Percentiles rank a stretch among this genome's conserved stretches.
Conservation (phyloP, 2,888 invertebrate species). For the Drepanosiphum platanoidis region DNA sequence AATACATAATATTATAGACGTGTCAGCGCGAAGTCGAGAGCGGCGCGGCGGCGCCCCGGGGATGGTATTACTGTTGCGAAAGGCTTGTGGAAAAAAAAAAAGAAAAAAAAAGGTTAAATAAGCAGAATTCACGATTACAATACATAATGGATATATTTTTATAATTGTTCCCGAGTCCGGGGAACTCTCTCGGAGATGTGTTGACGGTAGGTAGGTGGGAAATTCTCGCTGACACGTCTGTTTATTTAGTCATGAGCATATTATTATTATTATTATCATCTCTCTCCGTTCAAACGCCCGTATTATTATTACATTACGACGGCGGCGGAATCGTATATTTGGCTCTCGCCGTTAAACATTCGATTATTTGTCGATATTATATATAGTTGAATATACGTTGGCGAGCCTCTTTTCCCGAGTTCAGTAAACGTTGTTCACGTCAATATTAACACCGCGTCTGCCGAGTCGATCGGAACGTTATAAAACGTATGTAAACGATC, state of each 20-base stretch:
- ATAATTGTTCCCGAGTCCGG: background rate
- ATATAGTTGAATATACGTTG: too few relatives aligned
- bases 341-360: background rate
- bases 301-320: background rate
- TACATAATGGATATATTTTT: background rate
- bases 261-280: background rate
- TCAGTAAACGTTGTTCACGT: too few relatives aligned
- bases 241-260: background rate
- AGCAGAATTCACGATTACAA: background rate
- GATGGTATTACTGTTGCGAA: background rate
- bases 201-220: too few relatives aligned
- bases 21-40: background rate
- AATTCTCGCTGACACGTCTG: background rate
- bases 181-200: background rate
- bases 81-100: too few relatives aligned
- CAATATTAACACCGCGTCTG: too few relatives aligned
- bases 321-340: background rate
- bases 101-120: too few relatives aligned
- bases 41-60: too few relatives aligned
- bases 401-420: too few relatives aligned
- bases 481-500: background rate
- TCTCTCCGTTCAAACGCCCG: background rate
- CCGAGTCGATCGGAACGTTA: background rate
- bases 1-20: background rate
- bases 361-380: background rate